phyloP scores from a whole-genome alignment of 2,888 invertebrate species.

The Apamea epomidion region DNA sequence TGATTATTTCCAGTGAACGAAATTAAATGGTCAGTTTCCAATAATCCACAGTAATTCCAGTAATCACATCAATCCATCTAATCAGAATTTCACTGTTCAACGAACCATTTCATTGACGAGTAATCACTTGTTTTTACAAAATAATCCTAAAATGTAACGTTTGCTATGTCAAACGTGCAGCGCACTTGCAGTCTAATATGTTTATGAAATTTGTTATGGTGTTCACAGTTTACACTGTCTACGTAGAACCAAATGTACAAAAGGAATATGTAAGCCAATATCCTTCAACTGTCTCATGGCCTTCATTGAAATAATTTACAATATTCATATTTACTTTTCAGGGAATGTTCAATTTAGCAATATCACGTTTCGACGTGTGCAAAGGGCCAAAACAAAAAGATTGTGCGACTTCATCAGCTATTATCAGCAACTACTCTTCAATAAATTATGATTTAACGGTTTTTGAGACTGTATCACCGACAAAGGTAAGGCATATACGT shows the following conservation, averaged over 20 bases:
- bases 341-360: conserved; percentile 44
- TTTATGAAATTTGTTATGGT: conserved; percentile 29
- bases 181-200: conserved; percentile 36
- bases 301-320: neutral
- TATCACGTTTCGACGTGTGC: conserved; percentile 38
- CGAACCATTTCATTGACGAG: conserved; percentile 48
- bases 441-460: conserved; percentile 62
- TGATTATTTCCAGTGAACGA: conserved; percentile 18
- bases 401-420: conserved; percentile 33
- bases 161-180: neutral
- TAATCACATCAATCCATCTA: neutral
- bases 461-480: conserved; percentile 64
- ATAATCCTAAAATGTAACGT: neutral
- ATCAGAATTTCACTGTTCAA: conserved; percentile 46
- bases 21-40: conserved; percentile 34
- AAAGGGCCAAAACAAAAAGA: conserved; percentile 54
- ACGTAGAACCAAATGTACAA: conserved; percentile 15
- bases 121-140: conserved; percentile 19
- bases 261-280: conserved; percentile 53
- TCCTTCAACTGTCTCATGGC: too few species aligned
- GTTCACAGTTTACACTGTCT: neutral
- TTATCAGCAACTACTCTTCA: conserved; percentile 45
- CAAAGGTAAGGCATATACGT: conserved; percentile 67
- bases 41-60: neutral
- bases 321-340: conserved; percentile 28